Percentiles rank a stretch among this genome's conserved stretches.
These are phyloP conservation scores for Ips typographus DNA, from an alignment of 1,140 invertebrate genomes.

Conservation along the genomic window DNA sequence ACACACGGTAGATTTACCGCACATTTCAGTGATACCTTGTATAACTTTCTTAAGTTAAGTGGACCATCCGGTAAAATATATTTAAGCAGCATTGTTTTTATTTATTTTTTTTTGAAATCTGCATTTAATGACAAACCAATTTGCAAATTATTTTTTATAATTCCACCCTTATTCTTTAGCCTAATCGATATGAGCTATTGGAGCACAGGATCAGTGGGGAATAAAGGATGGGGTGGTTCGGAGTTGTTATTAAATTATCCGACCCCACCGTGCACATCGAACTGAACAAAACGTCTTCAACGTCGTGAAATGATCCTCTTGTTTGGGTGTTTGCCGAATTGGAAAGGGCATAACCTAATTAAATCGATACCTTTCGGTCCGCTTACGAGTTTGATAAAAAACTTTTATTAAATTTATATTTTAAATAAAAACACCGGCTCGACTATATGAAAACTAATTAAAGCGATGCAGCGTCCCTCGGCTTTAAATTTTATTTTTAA, in stretches of 20 bases:
- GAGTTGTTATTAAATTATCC: constrained; percentile 23
- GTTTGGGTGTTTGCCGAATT: constrained; percentile 5
- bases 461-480: constrained; percentile 7
- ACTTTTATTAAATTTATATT: no score
- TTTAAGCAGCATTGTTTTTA: no score
- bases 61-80: no score
- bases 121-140: no score
- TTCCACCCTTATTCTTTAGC: not conserved
- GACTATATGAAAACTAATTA: constrained; percentile 12
- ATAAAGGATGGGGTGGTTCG: constrained; percentile 14
- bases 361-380: not conserved
- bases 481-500: constrained; percentile 32
- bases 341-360: constrained; percentile 5
- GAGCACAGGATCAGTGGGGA: constrained; percentile 1
- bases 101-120: no score
- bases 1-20: no score
- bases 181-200: constrained; percentile 5
- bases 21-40: no score
- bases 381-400: not conserved
- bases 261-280: constrained; percentile 13
- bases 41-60: no score
- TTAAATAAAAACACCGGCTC: not conserved
- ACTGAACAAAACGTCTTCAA: constrained; percentile 27
- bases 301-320: constrained; percentile 8
- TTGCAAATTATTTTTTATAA: not conserved